These are phyloP conservation scores for Dusona sp. DNA, from an alignment of 2,888 invertebrate species.

Conservation along the genomic window DNA sequence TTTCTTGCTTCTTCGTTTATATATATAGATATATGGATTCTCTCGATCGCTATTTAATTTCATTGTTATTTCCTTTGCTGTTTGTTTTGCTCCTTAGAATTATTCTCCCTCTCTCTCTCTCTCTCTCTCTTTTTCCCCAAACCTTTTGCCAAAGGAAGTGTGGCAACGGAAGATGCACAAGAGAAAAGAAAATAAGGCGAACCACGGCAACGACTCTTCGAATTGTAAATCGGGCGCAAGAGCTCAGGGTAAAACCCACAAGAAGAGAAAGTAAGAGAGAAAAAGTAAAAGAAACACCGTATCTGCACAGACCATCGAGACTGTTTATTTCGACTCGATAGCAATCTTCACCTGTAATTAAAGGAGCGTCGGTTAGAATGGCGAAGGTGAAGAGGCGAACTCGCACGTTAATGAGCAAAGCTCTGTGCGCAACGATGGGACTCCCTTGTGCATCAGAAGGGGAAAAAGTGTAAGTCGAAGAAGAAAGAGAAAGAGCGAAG, in stretches of 20 bases:
- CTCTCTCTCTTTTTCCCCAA: neutral
- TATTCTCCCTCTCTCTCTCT: neutral
- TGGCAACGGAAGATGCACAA: slow-evolving; percentile 21
- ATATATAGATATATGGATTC: slow-evolving; percentile 13
- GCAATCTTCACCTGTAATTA: slow-evolving; percentile 69
- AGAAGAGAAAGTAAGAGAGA: slow-evolving; percentile 10
- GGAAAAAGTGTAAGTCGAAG: neutral
- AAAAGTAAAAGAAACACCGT: slow-evolving; percentile 44
- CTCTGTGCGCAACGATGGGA: slow-evolving; percentile 37
- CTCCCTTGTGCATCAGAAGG: neutral
- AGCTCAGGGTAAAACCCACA: slow-evolving; percentile 19
- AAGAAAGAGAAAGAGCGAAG: neutral
- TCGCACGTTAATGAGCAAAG: slow-evolving; percentile 66
- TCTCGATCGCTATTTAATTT: slow-evolving; percentile 66
- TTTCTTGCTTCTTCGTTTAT: slow-evolving; percentile 35
- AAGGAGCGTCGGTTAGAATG: slow-evolving; percentile 55
- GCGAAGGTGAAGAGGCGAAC: slow-evolving; percentile 52
- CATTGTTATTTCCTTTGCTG: slow-evolving; percentile 66
- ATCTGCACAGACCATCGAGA: slow-evolving; percentile 61
- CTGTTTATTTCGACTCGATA: slow-evolving; percentile 68
- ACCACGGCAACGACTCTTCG: slow-evolving; percentile 46
- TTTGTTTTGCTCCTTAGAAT: slow-evolving; percentile 26
- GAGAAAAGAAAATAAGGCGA: slow-evolving; percentile 39
- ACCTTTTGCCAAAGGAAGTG: slow-evolving; percentile 14
- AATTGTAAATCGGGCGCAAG: slow-evolving; percentile 42